Evolutionary conservation across 1,140 invertebrate genomes (phyloP), one percentile per base, ranked within the genome.

Genomic region (Araneus ventricosus): DNA sequence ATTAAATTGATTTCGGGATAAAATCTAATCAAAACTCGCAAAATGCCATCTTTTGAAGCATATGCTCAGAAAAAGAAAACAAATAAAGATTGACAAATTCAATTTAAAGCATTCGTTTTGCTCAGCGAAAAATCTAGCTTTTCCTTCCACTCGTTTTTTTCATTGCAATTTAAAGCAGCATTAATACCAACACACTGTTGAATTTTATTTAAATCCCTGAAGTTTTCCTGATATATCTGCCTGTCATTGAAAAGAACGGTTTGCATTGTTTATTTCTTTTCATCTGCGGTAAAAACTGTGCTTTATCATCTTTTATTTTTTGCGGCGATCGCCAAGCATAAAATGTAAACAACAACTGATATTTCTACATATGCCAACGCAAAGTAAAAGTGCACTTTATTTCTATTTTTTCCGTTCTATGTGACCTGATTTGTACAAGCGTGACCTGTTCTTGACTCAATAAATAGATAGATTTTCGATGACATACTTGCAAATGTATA

Each of bases 71-170:
- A 80, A 90, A 17, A 27, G 24, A 63, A 79, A 52, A 67, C 52
- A 91, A 91, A 91, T 91, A 91, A 89, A 91, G 89, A 91, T 91
- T 91, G 89, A 91, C 89, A 91, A 91, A 91, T 91, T 91, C 89
- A 91, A 91, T 91, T 91, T 91, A 41, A 84, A 41, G 30, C 79
- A 91, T 91, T 91, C 84, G 89, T 84, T 91, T 84, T 84, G 45
- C 57, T 22, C 37, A 22, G 27, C 30, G 52, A 30, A 57, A 30
- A 57, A 61, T 87, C 75, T 30, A 20, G 34, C 61, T 88, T 34
- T 45, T 34, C 61, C 41, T 70, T 67, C n/a, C 45, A 67, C 2
- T 24, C 4, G 4, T 34, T 86, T 61, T 86, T 67, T 63, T 45
- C 61, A 61, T 20, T 88, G 22, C 57, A 39, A 82, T 70, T 63